A percentile compares a stretch with the other conserved stretches of the same genome.
Conservation (phyloP, 2,888 invertebrate species). For the Anoplius nigerrimus region DNA sequence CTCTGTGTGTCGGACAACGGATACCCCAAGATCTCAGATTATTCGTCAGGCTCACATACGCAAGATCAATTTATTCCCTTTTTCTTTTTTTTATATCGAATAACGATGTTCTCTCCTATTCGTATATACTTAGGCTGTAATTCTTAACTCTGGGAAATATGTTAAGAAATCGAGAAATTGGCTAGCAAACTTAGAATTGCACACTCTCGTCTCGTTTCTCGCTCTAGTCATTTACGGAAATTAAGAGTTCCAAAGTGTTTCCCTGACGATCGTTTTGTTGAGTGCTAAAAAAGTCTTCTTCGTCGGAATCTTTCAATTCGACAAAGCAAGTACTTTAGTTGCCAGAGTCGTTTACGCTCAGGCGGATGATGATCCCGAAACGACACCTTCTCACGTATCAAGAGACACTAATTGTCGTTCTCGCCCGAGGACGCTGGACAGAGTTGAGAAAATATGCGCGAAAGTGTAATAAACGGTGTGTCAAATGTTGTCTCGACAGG, state of each 20-base stretch:
- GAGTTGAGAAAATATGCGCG: slow-evolving; percentile 31
- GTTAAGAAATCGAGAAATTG: slow-evolving; percentile 71
- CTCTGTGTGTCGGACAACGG: slow-evolving; percentile 58
- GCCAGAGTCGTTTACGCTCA: slow-evolving; percentile 42
- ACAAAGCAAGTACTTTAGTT: slow-evolving; percentile 42
- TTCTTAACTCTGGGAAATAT: slow-evolving; percentile 72
- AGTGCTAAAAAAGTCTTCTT: slow-evolving; percentile 31
- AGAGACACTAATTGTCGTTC: slow-evolving; percentile 40
- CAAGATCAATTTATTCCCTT: slow-evolving; percentile 71
- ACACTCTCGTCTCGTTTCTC: slow-evolving; percentile 11
- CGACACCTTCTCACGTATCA: slow-evolving; percentile 30
- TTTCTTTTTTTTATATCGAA: slow-evolving; percentile 53
- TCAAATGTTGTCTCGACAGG: slow-evolving; percentile 16
- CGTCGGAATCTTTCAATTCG: slow-evolving; percentile 43
- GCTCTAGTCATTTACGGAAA: slow-evolving; percentile 26
- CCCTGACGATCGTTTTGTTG: slow-evolving; percentile 21
- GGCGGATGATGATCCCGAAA: slow-evolving; percentile 8
- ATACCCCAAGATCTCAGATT: slow-evolving; percentile 64
- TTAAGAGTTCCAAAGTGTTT: slow-evolving; percentile 23
- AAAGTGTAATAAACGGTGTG: slow-evolving; percentile 32
- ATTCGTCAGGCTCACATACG: slow-evolving; percentile 60
- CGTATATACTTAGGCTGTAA: slow-evolving; percentile 59
- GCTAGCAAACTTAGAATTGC: slow-evolving; percentile 67
- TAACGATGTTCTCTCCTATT: slow-evolving; percentile 48
- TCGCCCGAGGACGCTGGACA: slow-evolving; percentile 40